phyloP scores from a whole-genome alignment of 2,888 invertebrate species.

The Mellilla xanthometata region DNA sequence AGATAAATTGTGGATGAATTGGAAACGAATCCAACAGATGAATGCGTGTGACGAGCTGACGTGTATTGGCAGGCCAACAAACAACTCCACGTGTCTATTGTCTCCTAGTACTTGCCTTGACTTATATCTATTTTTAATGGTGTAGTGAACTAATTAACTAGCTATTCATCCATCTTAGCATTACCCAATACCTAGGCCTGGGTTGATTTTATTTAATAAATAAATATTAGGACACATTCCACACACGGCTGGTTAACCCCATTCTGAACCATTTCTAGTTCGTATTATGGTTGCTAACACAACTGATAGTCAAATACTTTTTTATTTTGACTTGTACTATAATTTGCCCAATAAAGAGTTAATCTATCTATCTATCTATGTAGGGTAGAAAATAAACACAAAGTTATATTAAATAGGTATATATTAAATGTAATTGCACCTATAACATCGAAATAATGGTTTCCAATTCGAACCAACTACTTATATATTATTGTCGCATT shows the following conservation, averaged over 20 bases:
- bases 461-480: conserved; percentile 39
- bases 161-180: neutral
- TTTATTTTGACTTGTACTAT: too few species aligned
- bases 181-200: too few species aligned
- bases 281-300: too few species aligned
- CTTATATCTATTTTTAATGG: conserved; percentile 26
- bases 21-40: too few species aligned
- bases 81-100: conserved; percentile 20
- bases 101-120: conserved; percentile 33
- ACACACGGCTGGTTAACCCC: too few species aligned
- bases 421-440: conserved; percentile 79
- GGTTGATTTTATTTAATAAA: too few species aligned
- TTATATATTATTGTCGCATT: conserved; percentile 62
- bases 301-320: too few species aligned
- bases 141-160: conserved; percentile 6
- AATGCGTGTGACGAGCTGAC: neutral
- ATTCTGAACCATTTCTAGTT: too few species aligned
- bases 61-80: conserved; percentile 24
- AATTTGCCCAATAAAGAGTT: too few species aligned
- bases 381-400: conserved; percentile 44
- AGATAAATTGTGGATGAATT: too few species aligned
- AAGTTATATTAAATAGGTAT: conserved; percentile 77
- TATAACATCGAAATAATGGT: conserved; percentile 65
- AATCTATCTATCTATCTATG: too few species aligned
- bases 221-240: too few species aligned